Base-by-base conservation (phyloP, 1,140 invertebrate species). In the Thalassaphorura encarpata region DNA sequence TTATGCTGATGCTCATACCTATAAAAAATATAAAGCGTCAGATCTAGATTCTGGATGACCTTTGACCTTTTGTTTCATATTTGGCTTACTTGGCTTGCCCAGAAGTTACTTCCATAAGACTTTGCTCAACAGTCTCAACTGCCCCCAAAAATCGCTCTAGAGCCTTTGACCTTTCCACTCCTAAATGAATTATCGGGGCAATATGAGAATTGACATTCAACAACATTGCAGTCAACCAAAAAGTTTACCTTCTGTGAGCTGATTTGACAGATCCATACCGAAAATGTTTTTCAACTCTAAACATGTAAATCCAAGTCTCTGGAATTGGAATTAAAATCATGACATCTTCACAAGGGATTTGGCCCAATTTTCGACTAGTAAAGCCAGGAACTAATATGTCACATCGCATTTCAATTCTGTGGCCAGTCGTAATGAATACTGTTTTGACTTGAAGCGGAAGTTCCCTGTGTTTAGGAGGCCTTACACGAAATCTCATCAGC, bases 1-100 rank as follows among this genome's bases (percentile, higher is more conserved):
- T 87, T 80, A 74, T 97, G 94, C 65, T 98, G 89, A 75, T 99
- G 93, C 73, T 99, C 97, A 71, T 99, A 99, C n/a, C n/a, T n/a
- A n/a, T n/a, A n/a, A n/a, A n/a, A n/a, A n/a, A n/a, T n/a, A n/a
- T n/a, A n/a, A n/a, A n/a, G n/a, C n/a, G n/a, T n/a, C n/a, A n/a
- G n/a, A n/a, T n/a, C n/a, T n/a, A n/a, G n/a, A n/a, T n/a, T n/a
- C n/a, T n/a, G n/a, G n/a, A n/a, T n/a, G n/a, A n/a, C n/a, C n/a
- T n/a, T n/a, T n/a, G n/a, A n/a, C n/a, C n/a, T n/a, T n/a, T n/a
- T n/a, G n/a, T n/a, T n/a, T n/a, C n/a, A n/a, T n/a, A n/a, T n/a
- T n/a, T n/a, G n/a, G n/a, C n/a, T n/a, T n/a, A n/a, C 75, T 99
- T 99, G 15, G 97, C 97, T 70, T 92, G 87, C 0, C 97, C 96